Evolutionary conservation across 2,797 vertebrate genomes (phyloP).

Genomic region (Podarcis lilfordi): DNA sequence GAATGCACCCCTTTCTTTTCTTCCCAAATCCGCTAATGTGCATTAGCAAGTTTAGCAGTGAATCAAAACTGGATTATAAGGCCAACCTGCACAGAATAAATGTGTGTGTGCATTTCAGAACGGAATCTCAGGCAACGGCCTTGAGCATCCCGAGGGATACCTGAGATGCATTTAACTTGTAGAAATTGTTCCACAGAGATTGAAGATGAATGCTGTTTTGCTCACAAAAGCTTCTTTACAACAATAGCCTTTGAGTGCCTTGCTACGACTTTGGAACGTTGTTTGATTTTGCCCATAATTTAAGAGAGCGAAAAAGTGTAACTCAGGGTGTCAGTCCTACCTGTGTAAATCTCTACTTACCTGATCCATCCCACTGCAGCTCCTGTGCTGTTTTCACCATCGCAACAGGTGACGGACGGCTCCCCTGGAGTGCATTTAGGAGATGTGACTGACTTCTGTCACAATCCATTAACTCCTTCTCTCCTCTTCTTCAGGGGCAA

Average conservation of each 20-base stretch:
- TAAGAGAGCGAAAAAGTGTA: conserved; percentile 22
- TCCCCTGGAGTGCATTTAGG: neutral
- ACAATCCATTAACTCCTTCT: neutral
- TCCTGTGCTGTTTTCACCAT: neutral
- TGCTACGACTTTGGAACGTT: conserved; percentile 26
- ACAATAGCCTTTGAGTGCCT: conserved; percentile 17
- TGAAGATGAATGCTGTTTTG: neutral
- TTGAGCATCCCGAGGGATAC: neutral
- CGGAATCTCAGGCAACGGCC: neutral
- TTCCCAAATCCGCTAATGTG: neutral
- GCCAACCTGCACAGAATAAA: neutral
- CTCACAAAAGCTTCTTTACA: neutral
- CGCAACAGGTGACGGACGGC: neutral
- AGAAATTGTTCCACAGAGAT: conserved; percentile 41
- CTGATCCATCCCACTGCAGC: neutral
- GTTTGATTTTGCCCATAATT: conserved; percentile 20
- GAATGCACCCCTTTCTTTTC: neutral
- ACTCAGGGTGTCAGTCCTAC: neutral
- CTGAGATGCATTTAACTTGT: conserved; percentile 36
- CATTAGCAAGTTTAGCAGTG: neutral
- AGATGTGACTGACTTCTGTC: neutral
- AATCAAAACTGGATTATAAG: neutral
- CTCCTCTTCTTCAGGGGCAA: neutral
- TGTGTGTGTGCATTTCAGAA: neutral
- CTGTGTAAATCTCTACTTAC: neutral